These are phyloP conservation scores for Nowickia ferox DNA, from an alignment of 2,888 invertebrate species.

Conservation along the genomic window DNA sequence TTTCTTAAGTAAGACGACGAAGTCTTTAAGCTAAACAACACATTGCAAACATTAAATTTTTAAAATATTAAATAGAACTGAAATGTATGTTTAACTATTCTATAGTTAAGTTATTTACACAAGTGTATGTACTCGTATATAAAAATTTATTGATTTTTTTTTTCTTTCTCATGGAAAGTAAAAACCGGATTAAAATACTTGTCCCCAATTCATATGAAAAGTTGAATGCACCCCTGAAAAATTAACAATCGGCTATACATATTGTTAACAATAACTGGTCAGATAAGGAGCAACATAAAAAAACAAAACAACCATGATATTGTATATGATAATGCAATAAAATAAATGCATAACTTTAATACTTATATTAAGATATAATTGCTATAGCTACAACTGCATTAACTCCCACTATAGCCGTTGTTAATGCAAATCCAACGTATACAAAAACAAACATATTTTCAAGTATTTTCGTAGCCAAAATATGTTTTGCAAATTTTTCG, in stretches of 20 bases:
- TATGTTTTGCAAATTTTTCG: slow-evolving; percentile 63
- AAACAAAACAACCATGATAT: slow-evolving; percentile 46
- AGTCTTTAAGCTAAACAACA: not conserved
- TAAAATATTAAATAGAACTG: not conserved
- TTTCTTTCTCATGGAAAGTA: slow-evolving; percentile 21
- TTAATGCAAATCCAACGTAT: not conserved
- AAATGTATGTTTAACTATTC: too few relatives aligned
- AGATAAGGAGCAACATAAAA: slow-evolving; percentile 39
- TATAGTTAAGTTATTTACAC: not conserved
- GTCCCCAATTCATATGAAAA: slow-evolving; percentile 63
- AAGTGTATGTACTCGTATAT: not conserved
- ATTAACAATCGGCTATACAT: slow-evolving; percentile 21
- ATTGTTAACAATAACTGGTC: slow-evolving; percentile 30
- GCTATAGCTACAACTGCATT: slow-evolving; percentile 6
- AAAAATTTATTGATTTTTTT: slow-evolving; percentile 60
- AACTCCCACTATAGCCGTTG: slow-evolving; percentile 1
- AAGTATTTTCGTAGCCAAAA: slow-evolving; percentile 21
- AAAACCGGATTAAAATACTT: slow-evolving; percentile 64
- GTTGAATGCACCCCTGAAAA: slow-evolving; percentile 69
- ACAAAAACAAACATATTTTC: slow-evolving; percentile 16
- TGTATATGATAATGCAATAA: slow-evolving; percentile 41
- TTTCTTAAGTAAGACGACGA: slow-evolving; percentile 13
- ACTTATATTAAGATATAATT: slow-evolving; percentile 25
- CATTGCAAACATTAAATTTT: not conserved
- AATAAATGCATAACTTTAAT: not conserved